These are phyloP conservation scores for Drosophila gunungcola DNA, from an alignment of 1,140 invertebrate species.

Conservation along the genomic window DNA sequence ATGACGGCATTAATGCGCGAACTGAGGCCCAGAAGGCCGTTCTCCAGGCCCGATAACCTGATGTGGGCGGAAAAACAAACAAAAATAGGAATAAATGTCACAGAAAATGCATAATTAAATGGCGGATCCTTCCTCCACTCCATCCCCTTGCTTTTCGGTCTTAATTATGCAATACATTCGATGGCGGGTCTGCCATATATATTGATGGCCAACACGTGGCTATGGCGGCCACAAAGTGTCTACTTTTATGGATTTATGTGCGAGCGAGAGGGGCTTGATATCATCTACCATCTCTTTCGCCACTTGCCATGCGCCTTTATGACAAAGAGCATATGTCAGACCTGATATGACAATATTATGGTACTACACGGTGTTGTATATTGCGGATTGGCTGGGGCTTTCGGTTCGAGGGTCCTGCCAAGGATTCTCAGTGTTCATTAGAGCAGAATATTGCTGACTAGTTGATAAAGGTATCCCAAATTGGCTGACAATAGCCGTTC, in stretches of 20 bases:
- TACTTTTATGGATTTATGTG: conserved; percentile 64
- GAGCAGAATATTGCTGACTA: conserved; percentile 29
- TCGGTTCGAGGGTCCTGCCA: conserved; percentile 19
- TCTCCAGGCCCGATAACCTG: conserved; percentile 93
- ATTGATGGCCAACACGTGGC: conserved; percentile 58
- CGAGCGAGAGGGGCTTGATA: conserved; percentile 24
- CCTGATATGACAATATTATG: conserved; percentile 58
- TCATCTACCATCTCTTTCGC: conserved; percentile 5
- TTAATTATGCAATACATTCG: conserved; percentile 49
- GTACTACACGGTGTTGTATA: conserved; percentile 14
- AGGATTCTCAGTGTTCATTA: conserved; percentile 19
- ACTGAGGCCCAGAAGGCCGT: conserved; percentile 91
- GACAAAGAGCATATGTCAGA: conserved; percentile 61
- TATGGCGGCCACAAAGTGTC: conserved; percentile 41
- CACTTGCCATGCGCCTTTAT: conserved; percentile 12
- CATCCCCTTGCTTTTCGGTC: conserved; percentile 8
- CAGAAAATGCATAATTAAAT: conserved; percentile 56
- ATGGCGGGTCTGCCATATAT: conserved; percentile 12
- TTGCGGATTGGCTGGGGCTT: conserved; percentile 20
- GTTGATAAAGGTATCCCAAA: background rate
- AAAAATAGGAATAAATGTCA: conserved; percentile 30
- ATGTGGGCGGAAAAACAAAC: conserved; percentile 19
- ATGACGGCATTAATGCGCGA: conserved; percentile 87
- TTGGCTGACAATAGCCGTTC: conserved; percentile 41
- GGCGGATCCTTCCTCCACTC: conserved; percentile 1